These are phyloP conservation scores for Falco concolor DNA, from an alignment of 2,797 vertebrate genomes.

Conservation along the genomic window DNA sequence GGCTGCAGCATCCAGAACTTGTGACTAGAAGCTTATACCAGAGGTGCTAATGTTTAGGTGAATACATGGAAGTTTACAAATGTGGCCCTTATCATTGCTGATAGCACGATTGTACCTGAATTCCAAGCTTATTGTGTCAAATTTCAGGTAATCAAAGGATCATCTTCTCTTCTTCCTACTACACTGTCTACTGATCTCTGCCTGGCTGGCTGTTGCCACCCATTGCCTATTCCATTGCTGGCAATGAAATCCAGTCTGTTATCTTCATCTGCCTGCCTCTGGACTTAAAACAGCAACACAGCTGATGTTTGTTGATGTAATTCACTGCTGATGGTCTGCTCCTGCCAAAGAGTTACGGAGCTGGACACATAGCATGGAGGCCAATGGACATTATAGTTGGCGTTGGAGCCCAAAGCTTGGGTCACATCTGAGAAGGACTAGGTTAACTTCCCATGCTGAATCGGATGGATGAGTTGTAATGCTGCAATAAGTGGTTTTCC, in stretches of 20 bases:
- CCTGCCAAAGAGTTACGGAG: not conserved
- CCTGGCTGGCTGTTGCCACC: not conserved
- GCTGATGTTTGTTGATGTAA: not conserved
- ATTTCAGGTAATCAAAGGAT: not conserved
- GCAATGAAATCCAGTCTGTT: not conserved
- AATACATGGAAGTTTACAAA: not conserved
- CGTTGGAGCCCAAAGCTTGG: not conserved
- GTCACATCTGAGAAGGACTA: not conserved
- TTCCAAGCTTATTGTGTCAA: not conserved
- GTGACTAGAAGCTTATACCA: not conserved
- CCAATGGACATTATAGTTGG: not conserved
- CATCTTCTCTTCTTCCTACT: not conserved
- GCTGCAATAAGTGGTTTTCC: not conserved
- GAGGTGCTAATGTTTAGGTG: not conserved
- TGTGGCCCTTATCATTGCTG: not conserved
- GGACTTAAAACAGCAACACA: not conserved
- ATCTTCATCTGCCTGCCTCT: not conserved
- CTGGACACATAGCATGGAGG: not conserved
- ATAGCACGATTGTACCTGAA: not conserved
- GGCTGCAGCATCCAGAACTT: not conserved
- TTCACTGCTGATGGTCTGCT: not conserved
- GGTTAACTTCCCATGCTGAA: not conserved
- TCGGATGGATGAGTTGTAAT: rapidly evolving
- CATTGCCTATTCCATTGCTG: not conserved
- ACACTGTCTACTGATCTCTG: not conserved